Evolutionary conservation across 2,797 vertebrate genomes (phyloP), one percentile per base, ranked within the genome.

Genomic region (Ceryle rudis): DNA sequence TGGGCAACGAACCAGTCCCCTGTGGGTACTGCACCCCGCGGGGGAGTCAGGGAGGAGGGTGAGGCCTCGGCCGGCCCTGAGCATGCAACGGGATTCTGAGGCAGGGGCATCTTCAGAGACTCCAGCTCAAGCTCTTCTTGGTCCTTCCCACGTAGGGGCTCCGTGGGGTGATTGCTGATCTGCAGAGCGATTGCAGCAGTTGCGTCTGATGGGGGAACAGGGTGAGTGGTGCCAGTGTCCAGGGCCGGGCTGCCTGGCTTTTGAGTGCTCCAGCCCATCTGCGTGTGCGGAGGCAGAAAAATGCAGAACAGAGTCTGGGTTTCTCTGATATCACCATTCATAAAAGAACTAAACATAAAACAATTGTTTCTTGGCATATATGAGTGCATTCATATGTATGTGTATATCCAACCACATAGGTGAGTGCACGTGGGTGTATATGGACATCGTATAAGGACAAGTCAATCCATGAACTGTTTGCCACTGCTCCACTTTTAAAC

Each of bases 331-430:
- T 7, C 54, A 1, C 25, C 61, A 46, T 23, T 4, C 4, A 0
- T 26, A 1, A 26, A 37, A 52, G 61, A 37, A 0, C 51, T 1
- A 6, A 71, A 41, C 4, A 1, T 28, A 5, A 46, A 42, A 29
- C 11, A 3, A 0, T 2, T 1, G 89, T 0, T 4, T 11, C 4
- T 47, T 2, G 67, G 37, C 64, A 16, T 8, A 28, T 5, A 2
- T 0, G 14, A 18, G 47, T 12, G 3, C 1, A 20, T 28, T 21
- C 3, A 0, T 7, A 64, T 23, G 60, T 3, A 0, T 19, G 64
- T 3, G 0, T 3, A 47, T 37, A 1, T 11, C 35, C 14, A 10
- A 3, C 31, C 23, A 5, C 2, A 8, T 14, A 3, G 2, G 79
- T 1, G 35, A 8, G 28, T 0, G 33, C 33, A 3, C 5, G 15